Percentiles rank a stretch among this genome's conserved stretches.
phyloP scores from a whole-genome alignment of 2,888 invertebrate genomes.

The Isoperla grammatica region DNA sequence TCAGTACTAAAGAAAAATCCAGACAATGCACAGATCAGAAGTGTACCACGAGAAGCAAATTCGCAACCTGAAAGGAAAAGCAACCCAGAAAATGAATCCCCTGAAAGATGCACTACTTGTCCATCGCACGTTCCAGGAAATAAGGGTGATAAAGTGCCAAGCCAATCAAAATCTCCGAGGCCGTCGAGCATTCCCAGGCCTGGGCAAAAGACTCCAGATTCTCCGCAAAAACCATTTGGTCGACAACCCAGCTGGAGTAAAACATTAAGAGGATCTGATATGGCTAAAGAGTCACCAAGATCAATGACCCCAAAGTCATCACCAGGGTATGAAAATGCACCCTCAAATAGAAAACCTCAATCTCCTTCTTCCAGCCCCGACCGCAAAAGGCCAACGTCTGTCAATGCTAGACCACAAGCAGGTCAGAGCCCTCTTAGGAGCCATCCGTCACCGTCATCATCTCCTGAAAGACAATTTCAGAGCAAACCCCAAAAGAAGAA shows the following conservation, averaged over 20 bases:
- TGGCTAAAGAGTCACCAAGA: constrained; percentile 5
- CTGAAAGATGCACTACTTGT: neutral
- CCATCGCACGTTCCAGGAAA: neutral
- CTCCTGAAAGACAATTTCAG: constrained; percentile 1
- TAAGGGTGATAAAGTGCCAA: neutral
- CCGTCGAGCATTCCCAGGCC: constrained; percentile 8
- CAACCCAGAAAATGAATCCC: constrained; percentile 19
- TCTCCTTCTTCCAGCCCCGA: neutral
- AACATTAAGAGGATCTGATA: neutral
- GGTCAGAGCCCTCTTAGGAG: neutral
- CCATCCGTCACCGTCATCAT: neutral
- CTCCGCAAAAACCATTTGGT: neutral
- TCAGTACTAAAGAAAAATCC: no score
- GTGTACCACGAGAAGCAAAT: no score
- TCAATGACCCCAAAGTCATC: neutral
- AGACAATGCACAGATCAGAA: no score
- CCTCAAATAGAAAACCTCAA: neutral
- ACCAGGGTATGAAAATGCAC: neutral
- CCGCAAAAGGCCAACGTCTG: constrained; percentile 20
- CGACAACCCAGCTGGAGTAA: constrained; percentile 17
- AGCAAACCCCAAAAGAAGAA: neutral
- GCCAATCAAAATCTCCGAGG: neutral
- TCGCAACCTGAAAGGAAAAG: neutral
- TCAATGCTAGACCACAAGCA: neutral
- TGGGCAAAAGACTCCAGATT: neutral